Evolutionary conservation across 2,797 vertebrate species (phyloP).

Genomic region (Rachycentron canadum): DNA sequence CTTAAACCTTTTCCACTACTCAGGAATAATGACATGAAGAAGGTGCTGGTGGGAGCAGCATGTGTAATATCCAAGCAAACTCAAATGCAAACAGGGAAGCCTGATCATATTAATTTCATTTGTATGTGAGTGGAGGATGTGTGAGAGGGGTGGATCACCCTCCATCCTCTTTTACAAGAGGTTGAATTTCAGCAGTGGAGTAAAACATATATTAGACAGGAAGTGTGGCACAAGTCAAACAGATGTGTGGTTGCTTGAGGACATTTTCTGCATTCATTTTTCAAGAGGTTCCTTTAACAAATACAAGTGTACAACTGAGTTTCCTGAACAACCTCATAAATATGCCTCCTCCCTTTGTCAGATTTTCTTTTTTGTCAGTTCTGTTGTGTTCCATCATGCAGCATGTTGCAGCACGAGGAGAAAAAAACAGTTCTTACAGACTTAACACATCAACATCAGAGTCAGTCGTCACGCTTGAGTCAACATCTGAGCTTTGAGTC

Average conservation of each 20-base stretch:
- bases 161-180: conserved; percentile 35
- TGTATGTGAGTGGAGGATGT: background rate
- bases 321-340: conserved; percentile 37
- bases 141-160: conserved; percentile 10
- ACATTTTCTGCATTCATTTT: conserved; percentile 41
- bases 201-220: conserved; percentile 38
- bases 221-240: conserved; percentile 40
- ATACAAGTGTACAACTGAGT: conserved; percentile 35
- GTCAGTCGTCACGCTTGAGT: conserved; percentile 19
- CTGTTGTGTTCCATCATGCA: conserved; percentile 23
- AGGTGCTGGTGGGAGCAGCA: background rate
- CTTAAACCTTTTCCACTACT: conserved; percentile 5
- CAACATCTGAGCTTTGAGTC: conserved; percentile 49
- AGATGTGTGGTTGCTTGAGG: conserved; percentile 62
- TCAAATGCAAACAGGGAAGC: conserved; percentile 33
- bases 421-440: conserved; percentile 35
- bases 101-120: conserved; percentile 2
- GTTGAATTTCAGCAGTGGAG: conserved; percentile 8
- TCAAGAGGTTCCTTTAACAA: conserved; percentile 29
- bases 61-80: conserved; percentile 11
- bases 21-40: conserved; percentile 15
- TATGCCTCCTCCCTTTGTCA: conserved; percentile 11
- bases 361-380: conserved; percentile 23
- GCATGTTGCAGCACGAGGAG: conserved; percentile 50
- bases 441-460: conserved; percentile 14